phyloP scores from a whole-genome alignment of 1,140 invertebrate species.

The Leucophenga varia region DNA sequence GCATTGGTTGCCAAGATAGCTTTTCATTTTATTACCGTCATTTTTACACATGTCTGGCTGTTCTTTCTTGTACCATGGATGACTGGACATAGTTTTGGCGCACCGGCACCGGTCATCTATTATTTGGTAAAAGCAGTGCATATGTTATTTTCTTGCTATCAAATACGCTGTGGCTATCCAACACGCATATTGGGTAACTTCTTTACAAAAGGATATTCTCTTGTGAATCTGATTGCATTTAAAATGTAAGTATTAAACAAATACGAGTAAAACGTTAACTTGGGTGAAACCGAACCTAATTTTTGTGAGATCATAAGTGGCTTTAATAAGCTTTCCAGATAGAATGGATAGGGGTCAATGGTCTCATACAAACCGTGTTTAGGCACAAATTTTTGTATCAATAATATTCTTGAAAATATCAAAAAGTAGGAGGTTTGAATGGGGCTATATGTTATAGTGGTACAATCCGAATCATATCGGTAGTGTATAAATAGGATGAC shows the following conservation, averaged over 20 bases:
- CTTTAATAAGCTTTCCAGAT: too few relatives aligned
- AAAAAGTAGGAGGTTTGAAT: too few relatives aligned
- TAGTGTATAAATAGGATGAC: too few relatives aligned
- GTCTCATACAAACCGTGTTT: too few relatives aligned
- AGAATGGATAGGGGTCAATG: too few relatives aligned
- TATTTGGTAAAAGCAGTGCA: conserved; percentile 97
- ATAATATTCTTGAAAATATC: too few relatives aligned
- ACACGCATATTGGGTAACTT: conserved; percentile 93
- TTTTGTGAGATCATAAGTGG: too few relatives aligned
- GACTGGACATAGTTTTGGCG: conserved; percentile 85
- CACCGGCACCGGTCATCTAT: conserved; percentile 88
- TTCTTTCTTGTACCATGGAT: conserved; percentile 92
- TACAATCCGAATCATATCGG: too few relatives aligned
- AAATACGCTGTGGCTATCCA: conserved; percentile 93
- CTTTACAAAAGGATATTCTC: conserved; percentile 90
- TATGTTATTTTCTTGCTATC: conserved; percentile 88
- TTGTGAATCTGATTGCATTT: conserved; percentile 87
- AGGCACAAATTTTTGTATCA: too few relatives aligned
- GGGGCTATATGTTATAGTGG: too few relatives aligned
- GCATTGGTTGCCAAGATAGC: conserved; percentile 89
- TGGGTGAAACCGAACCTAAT: conserved; percentile 4
- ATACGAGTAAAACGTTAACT: conserved; percentile 1
- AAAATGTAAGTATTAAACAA: conserved; percentile 71
- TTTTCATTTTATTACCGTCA: conserved; percentile 85
- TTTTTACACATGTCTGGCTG: conserved; percentile 95